Base-by-base conservation (phyloP, 2,888 invertebrate genomes). In the Eilema sororculum region DNA sequence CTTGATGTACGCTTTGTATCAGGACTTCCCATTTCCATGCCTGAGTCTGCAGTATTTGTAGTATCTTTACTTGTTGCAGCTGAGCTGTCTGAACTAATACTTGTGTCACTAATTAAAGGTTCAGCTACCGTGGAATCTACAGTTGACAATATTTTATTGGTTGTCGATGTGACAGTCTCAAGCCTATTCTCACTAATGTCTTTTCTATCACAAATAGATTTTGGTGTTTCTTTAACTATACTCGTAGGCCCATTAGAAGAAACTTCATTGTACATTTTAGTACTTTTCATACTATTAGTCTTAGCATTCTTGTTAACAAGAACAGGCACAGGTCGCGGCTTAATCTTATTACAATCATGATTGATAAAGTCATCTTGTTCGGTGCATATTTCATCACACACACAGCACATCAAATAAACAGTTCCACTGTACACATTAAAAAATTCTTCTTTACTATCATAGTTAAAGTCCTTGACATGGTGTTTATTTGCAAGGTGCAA, bases 401-500 rank as follows among this genome's bases (percentile, higher is more conserved):
- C 96, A 93, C 98, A 98, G 87, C 98, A 98, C 95, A 98, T 97
- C 75, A 98, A 93, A 90, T 97, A 97, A 83, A 97, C 96, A 3
- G 97, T 96, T 70, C 97, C 97, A 83, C 96, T 96, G 85, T 97
- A 96, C 63, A 95, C 95, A 85, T 94, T 96, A 78, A 96, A 96
- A 86, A 97, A 97, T 75, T 97, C 97, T 77, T 97, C 96, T 72
- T 96, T 96, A 63, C 96, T 96, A 58, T 96, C 94, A 88, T 96
- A 97, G 77, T 96, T 96, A 76, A 96, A 96, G 83, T 97, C 97
- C 82, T 97, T 96, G 66, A 98, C 96, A 91, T 97, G 97, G 87
- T 98, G 98, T 90, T 97, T 97, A 76, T 97, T 96, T 75, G 96
- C 96, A 77, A 98, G 94, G 93, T 98, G 98, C 81, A 97, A 95